These are phyloP conservation scores for Pterobdella sp. DNA, from an alignment of 2,888 invertebrate species.

Conservation along the genomic window DNA sequence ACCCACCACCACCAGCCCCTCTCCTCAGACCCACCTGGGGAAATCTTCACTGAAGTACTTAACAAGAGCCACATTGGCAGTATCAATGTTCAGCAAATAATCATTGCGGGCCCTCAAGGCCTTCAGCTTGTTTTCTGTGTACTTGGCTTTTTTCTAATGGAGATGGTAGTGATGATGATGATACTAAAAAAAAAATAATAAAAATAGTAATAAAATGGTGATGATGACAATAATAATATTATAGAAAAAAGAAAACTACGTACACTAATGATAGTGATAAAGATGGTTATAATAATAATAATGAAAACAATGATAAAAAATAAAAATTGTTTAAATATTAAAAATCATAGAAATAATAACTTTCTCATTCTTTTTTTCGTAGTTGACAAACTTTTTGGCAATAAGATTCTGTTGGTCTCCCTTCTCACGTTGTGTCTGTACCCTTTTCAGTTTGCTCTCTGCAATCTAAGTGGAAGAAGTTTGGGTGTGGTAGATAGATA, in stretches of 20 bases:
- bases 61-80: constrained; percentile 88
- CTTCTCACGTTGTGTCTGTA: constrained; percentile 71
- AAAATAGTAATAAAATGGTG: background rate
- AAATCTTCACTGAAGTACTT: constrained; percentile 93
- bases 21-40: constrained; percentile 81
- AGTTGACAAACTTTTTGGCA: constrained; percentile 65
- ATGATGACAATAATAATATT: background rate
- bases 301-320: background rate
- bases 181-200: background rate
- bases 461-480: constrained; percentile 78
- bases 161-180: background rate
- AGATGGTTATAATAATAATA: background rate
- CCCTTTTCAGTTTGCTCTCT: constrained; percentile 69
- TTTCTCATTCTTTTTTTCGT: constrained; percentile 84
- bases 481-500: constrained; percentile 72
- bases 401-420: constrained; percentile 50
- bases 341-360: constrained; percentile 51
- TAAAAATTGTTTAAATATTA: background rate
- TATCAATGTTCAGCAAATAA: constrained; percentile 83
- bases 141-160: constrained; percentile 72
- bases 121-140: constrained; percentile 76
- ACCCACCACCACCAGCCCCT: constrained; percentile 37
- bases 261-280: constrained; percentile 4
- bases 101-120: constrained; percentile 88
- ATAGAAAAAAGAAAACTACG: background rate